These are phyloP conservation scores for Mellivora capensis DNA, from an alignment of 2,113 vertebrate genomes.

Conservation along the genomic window DNA sequence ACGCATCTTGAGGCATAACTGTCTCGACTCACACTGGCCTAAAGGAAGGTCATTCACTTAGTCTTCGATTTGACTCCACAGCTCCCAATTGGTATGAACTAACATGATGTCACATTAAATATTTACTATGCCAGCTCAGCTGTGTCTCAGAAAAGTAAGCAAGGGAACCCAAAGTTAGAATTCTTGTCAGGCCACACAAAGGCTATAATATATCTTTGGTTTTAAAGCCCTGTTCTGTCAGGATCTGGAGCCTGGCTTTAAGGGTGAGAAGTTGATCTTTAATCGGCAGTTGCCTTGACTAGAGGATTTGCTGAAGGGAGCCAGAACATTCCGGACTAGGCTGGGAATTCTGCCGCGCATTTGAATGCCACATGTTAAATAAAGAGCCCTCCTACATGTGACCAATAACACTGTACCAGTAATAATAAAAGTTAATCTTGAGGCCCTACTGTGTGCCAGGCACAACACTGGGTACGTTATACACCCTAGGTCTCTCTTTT, in stretches of 20 bases:
- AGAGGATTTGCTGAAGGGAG: neutral
- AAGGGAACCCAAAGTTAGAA: neutral
- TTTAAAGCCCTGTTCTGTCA: neutral
- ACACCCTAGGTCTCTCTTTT: neutral
- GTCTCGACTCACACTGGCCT: neutral
- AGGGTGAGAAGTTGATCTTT: neutral
- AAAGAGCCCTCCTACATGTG: neutral
- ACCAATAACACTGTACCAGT: neutral
- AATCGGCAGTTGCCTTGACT: neutral
- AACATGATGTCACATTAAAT: neutral
- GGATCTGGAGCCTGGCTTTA: neutral
- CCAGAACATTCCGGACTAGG: neutral
- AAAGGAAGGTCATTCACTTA: no score
- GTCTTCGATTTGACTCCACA: neutral
- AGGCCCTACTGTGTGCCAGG: neutral
- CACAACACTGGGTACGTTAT: neutral
- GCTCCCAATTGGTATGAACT: neutral
- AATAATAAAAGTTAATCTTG: neutral
- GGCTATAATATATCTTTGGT: neutral
- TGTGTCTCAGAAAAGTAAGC: neutral
- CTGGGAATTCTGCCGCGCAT: neutral
- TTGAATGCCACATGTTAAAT: neutral
- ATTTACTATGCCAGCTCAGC: neutral
- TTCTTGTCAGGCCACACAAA: neutral
- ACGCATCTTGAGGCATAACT: neutral